A percentile compares a stretch with the other conserved stretches of the same genome.
Conservation (phyloP, 1,140 invertebrate species). For the Lethocerus indicus region DNA sequence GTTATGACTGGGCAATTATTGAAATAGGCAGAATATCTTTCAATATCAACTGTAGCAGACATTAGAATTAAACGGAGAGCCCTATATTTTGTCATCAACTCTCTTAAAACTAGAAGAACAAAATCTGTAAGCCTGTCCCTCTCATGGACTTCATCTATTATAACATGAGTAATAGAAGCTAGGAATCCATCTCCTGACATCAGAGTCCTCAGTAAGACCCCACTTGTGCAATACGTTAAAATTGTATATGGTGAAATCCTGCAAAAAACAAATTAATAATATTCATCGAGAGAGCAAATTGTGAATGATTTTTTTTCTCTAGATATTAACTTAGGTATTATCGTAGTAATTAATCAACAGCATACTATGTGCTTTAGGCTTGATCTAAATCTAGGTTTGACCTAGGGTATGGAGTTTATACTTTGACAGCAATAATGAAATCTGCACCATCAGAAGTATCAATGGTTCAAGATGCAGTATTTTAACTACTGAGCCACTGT, state of each 20-base stretch:
- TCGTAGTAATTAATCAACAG: no score
- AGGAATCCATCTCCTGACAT: conserved; percentile 55
- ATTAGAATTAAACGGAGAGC: conserved; percentile 74
- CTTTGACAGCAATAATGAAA: no score
- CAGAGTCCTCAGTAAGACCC: conserved; percentile 69
- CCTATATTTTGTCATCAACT: conserved; percentile 50
- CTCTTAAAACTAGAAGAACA: conserved; percentile 65
- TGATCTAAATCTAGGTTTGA: no score
- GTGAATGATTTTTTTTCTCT: background rate
- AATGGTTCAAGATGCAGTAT: no score
- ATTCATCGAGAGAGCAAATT: conserved; percentile 1
- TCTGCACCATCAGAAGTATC: no score
- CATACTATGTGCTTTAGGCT: no score
- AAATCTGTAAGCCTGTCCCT: conserved; percentile 87
- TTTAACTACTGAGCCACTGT: no score
- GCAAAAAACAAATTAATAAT: conserved; percentile 18
- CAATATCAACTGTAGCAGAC: conserved; percentile 81
- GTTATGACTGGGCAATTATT: conserved; percentile 55
- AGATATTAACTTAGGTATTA: no score
- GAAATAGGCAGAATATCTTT: conserved; percentile 71
- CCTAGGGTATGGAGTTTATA: no score
- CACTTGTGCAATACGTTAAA: conserved; percentile 82
- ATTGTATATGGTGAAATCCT: conserved; percentile 62
- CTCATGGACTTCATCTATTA: conserved; percentile 82
- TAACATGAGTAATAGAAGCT: conserved; percentile 60